phyloP scores from a whole-genome alignment of 2,797 vertebrate species.

The Muscicapa comitata region DNA sequence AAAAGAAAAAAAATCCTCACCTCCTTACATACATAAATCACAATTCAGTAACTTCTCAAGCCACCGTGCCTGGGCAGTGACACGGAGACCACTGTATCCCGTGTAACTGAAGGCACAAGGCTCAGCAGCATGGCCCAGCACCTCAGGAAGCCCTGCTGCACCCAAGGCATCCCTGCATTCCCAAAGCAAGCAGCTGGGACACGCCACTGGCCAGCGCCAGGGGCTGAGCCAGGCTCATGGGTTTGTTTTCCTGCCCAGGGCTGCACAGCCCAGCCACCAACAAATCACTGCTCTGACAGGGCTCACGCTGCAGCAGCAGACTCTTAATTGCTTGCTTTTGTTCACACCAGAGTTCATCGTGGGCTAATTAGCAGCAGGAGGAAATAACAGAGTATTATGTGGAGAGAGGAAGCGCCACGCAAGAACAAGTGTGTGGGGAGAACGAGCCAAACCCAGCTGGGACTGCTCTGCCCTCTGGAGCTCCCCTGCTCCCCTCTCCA shows the following conservation, averaged over 20 bases:
- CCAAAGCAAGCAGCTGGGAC: fast-evolving
- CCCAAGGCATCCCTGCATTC: background rate
- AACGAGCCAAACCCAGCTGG: background rate
- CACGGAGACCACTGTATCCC: fast-evolving
- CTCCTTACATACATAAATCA: fast-evolving
- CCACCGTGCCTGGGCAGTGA: background rate
- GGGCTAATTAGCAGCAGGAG: slow-evolving; percentile 39
- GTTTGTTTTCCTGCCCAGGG: background rate
- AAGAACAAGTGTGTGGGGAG: background rate
- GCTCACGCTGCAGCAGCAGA: background rate
- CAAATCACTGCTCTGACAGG: background rate
- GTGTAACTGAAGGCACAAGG: background rate
- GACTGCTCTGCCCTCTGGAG: background rate
- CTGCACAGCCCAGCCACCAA: background rate
- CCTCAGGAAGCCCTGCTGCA: background rate
- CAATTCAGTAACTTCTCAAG: background rate
- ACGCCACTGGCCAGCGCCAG: background rate
- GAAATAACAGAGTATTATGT: slow-evolving; percentile 37
- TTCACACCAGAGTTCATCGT: background rate
- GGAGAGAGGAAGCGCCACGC: fast-evolving
- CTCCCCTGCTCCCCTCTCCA: background rate
- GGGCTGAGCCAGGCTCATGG: background rate
- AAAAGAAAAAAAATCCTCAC: too few relatives aligned
- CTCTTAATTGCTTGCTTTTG: slow-evolving; percentile 12
- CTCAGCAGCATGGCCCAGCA: background rate